Percentiles rank a stretch among this genome's conserved stretches.
Evolutionary conservation across 2,888 invertebrate genomes (phyloP).

Genomic region (Cryptocephalus moraei): DNA sequence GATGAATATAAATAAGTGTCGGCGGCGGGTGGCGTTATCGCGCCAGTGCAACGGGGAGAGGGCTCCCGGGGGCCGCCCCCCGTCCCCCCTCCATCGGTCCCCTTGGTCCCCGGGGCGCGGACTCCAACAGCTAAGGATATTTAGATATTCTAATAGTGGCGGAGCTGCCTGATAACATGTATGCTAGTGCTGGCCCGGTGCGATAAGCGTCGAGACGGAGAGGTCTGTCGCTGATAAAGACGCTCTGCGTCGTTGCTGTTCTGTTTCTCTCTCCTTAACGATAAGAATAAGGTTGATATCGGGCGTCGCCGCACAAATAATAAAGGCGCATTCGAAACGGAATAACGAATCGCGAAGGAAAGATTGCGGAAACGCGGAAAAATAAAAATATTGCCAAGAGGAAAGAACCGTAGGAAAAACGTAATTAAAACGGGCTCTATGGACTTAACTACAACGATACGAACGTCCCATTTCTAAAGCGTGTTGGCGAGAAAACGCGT

Average conservation of each 20-base stretch:
- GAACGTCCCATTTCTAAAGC: no score
- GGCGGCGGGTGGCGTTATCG: constrained; percentile 32
- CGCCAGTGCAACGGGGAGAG: constrained; percentile 25
- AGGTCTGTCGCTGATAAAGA: constrained; percentile 38
- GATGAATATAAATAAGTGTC: constrained; percentile 40
- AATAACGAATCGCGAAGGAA: no score
- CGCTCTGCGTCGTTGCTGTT: constrained; percentile 32
- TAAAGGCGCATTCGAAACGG: no score
- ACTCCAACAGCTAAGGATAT: constrained; percentile 33
- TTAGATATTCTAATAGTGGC: constrained; percentile 42
- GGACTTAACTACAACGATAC: no score
- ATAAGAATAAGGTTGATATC: neutral
- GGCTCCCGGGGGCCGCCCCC: constrained; percentile 15
- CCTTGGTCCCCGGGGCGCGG: constrained; percentile 15
- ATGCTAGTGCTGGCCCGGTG: constrained; percentile 36
- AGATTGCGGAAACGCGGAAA: no score
- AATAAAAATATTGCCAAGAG: no score
- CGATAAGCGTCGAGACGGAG: constrained; percentile 36
- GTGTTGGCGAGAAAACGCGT: no score
- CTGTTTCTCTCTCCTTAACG: constrained; percentile 24
- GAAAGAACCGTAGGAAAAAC: no score
- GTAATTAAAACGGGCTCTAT: no score
- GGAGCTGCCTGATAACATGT: constrained; percentile 37
- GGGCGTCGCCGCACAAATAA: neutral
- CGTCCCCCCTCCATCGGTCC: constrained; percentile 10